These are phyloP conservation scores for Andrena dorsata DNA, from an alignment of 2,888 invertebrate genomes.

Conservation along the genomic window DNA sequence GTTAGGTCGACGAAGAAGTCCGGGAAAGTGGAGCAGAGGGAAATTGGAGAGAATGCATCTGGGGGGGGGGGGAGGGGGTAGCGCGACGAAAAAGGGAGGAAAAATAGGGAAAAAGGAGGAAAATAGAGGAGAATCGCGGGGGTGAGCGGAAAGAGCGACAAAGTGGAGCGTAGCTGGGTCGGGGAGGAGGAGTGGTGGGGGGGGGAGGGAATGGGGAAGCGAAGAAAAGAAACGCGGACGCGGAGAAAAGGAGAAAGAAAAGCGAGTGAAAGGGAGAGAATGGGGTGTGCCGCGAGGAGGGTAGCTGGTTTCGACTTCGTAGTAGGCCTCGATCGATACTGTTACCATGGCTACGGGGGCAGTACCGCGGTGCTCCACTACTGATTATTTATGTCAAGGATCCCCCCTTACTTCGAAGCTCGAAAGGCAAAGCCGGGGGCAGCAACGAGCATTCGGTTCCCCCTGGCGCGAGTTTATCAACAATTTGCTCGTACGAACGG, in stretches of 20 bases:
- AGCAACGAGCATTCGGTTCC: constrained; percentile 21
- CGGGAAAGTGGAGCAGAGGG: constrained; percentile 49
- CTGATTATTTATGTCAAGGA: constrained; percentile 84
- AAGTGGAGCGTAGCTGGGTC: constrained; percentile 12
- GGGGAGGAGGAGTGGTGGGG: neutral
- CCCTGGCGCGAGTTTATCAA: constrained; percentile 16
- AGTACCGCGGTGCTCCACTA: constrained; percentile 77
- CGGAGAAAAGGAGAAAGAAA: constrained; percentile 18
- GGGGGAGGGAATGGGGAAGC: neutral
- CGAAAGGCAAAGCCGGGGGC: constrained; percentile 55
- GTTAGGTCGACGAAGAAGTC: constrained; percentile 29
- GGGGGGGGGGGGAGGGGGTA: neutral
- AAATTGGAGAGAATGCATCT: constrained; percentile 39
- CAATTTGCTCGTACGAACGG: neutral
- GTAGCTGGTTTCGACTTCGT: constrained; percentile 67
- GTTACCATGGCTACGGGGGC: constrained; percentile 73
- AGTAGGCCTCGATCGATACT: constrained; percentile 75
- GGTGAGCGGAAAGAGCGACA: constrained; percentile 13
- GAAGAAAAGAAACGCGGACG: constrained; percentile 1
- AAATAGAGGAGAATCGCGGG: neutral
- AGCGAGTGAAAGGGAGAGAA: constrained; percentile 34
- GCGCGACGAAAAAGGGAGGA: neutral
- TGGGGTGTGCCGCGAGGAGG: constrained; percentile 46
- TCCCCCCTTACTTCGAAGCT: constrained; percentile 69
- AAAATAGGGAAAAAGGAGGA: neutral